phyloP scores from a whole-genome alignment of 2,797 vertebrate genomes.

The Anolis apletophallus region DNA sequence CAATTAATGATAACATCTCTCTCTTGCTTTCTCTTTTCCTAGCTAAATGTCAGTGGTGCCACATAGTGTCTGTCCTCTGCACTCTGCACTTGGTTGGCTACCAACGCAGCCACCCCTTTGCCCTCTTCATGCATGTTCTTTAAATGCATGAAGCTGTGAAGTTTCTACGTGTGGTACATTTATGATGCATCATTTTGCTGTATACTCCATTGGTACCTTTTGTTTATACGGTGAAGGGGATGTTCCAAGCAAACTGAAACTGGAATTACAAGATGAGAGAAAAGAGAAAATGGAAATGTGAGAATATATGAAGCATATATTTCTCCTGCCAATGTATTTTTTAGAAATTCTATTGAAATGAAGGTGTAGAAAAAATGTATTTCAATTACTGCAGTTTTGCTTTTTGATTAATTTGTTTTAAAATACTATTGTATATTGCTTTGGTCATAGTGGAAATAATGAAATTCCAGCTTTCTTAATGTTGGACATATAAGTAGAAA shows the following conservation, averaged over 20 bases:
- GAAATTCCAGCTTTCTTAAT: conserved; percentile 57
- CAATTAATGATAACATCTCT: conserved; percentile 52
- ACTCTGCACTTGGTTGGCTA: conserved; percentile 76
- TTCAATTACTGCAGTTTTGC: conserved; percentile 61
- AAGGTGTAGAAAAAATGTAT: conserved; percentile 36
- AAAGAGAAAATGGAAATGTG: conserved; percentile 37
- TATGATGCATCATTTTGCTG: conserved; percentile 75
- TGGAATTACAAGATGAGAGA: conserved; percentile 52
- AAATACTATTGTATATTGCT: conserved; percentile 59
- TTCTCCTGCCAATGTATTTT: conserved; percentile 76
- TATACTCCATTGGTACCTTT: conserved; percentile 78
- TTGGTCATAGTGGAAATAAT: conserved; percentile 58
- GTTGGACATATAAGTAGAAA: conserved; percentile 51
- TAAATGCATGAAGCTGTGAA: conserved; percentile 82
- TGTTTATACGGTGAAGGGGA: conserved; percentile 86
- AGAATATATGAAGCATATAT: conserved; percentile 58
- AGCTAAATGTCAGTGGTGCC: conserved; percentile 79
- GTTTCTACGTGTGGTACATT: conserved; percentile 77
- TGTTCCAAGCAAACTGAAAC: conserved; percentile 70
- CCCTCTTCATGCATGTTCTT: conserved; percentile 82
- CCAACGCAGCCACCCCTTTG: conserved; percentile 72
- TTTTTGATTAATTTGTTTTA: conserved; percentile 61
- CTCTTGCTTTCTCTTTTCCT: conserved; percentile 49
- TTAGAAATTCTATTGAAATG: conserved; percentile 66
- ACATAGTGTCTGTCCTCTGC: conserved; percentile 73